phyloP scores from a whole-genome alignment of 2,888 invertebrate genomes.

The Leucoma salicis region DNA sequence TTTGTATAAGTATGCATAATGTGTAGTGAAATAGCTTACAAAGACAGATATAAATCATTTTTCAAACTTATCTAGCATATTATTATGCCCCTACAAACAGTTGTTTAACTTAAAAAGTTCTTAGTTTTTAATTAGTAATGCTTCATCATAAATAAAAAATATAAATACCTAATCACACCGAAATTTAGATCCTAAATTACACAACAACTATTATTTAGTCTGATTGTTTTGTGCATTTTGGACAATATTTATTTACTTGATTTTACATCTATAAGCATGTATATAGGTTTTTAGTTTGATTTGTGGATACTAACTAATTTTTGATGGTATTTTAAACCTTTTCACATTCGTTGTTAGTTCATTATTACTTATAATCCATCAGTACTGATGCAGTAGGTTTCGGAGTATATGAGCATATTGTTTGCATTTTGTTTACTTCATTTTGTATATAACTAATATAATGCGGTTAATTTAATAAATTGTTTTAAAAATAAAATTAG shows the following conservation, averaged over 20 bases:
- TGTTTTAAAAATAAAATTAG: slow-evolving; percentile 66
- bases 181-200: no score
- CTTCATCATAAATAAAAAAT: no score
- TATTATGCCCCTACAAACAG: no score
- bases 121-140: no score
- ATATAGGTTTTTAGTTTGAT: slow-evolving; percentile 35
- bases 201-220: slow-evolving; percentile 7
- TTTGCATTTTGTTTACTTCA: slow-evolving; percentile 79
- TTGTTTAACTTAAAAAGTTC: no score
- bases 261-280: slow-evolving; percentile 39
- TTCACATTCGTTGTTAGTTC: slow-evolving; percentile 25
- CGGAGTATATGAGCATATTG: slow-evolving; percentile 47
- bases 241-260: slow-evolving; percentile 42
- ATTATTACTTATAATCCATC: slow-evolving; percentile 36
- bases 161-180: no score
- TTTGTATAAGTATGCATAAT: slow-evolving; percentile 62
- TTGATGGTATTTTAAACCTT: slow-evolving; percentile 30
- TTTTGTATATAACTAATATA: slow-evolving; percentile 80
- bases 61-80: slow-evolving; percentile 32
- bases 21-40: slow-evolving; percentile 58
- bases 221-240: slow-evolving; percentile 39
- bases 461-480: slow-evolving; percentile 80
- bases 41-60: slow-evolving; percentile 35
- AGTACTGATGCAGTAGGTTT: slow-evolving; percentile 29
- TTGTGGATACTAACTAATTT: slow-evolving; percentile 34